Percentiles rank a stretch among this genome's conserved stretches.
Conservation (phyloP, 2,888 invertebrate species). For the Phanerotoma sp. region DNA sequence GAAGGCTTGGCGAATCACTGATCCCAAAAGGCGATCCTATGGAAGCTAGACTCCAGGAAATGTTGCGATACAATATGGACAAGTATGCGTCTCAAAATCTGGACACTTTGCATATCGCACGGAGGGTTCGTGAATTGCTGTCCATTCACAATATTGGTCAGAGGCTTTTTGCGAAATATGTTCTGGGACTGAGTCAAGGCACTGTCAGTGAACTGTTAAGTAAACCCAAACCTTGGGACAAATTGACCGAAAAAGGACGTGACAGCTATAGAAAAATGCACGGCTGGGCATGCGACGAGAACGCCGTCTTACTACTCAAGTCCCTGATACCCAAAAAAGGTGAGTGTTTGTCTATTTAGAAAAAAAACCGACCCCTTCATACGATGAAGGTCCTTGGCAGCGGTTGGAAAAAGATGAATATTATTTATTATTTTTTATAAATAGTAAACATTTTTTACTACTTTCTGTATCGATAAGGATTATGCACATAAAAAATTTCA, state of each 20-base stretch:
- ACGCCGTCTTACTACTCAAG: conserved; percentile 95
- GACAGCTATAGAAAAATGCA: conserved; percentile 99
- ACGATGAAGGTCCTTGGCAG: conserved; percentile 15
- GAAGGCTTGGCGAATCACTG: conserved; percentile 82
- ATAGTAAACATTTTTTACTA: no score
- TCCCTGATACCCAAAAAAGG: conserved; percentile 98
- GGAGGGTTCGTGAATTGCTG: conserved; percentile 88
- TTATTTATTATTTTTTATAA: neutral
- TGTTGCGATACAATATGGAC: conserved; percentile 94
- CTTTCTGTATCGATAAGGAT: no score
- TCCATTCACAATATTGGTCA: conserved; percentile 99
- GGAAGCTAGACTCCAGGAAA: conserved; percentile 91
- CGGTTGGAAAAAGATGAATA: conserved; percentile 3
- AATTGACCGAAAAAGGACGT: conserved; percentile 97
- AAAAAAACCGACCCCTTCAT: conserved; percentile 4
- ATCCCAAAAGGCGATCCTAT: conserved; percentile 92
- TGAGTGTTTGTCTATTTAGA: conserved; percentile 61
- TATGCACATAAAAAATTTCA: no score
- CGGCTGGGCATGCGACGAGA: conserved; percentile 98
- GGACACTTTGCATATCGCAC: conserved; percentile 92
- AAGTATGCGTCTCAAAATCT: conserved; percentile 91
- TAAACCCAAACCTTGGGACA: conserved; percentile 99
- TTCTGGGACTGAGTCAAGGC: conserved; percentile 94
- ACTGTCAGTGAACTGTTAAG: conserved; percentile 97
- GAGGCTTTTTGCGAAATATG: conserved; percentile 97